These are phyloP conservation scores for Myripristis jacobus DNA, from an alignment of 2,797 vertebrate genomes.

Conservation along the genomic window DNA sequence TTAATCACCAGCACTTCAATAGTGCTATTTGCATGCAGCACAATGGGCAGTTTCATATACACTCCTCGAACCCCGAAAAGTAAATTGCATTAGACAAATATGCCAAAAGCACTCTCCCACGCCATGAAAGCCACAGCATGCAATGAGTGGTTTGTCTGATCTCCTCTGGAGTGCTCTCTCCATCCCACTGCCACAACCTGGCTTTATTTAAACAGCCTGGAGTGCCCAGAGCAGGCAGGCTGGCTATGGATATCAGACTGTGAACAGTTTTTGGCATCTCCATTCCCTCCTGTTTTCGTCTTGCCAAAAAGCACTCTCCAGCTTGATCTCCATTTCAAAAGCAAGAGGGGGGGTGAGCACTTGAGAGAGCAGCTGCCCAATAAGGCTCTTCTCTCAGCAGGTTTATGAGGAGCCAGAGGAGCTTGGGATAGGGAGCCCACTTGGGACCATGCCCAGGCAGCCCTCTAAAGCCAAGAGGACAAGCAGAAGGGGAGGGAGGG, in stretches of 20 bases:
- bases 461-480: conserved; percentile 20
- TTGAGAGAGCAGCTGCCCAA: conserved; percentile 65
- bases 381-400: conserved; percentile 50
- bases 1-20: conserved; percentile 19
- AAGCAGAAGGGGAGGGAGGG: background rate
- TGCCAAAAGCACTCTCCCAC: conserved; percentile 33
- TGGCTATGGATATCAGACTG: conserved; percentile 53
- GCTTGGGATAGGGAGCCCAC: conserved; percentile 45
- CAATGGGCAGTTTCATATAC: conserved; percentile 29
- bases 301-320: conserved; percentile 62
- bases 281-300: conserved; percentile 45
- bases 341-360: conserved; percentile 31
- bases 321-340: conserved; percentile 77
- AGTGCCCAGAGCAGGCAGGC: conserved; percentile 34
- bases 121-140: conserved; percentile 48
- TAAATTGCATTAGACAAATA: conserved; percentile 20
- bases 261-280: conserved; percentile 55
- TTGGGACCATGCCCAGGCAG: conserved; percentile 47
- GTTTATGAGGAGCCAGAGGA: conserved; percentile 52
- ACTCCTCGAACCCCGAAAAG: conserved; percentile 25
- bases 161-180: conserved; percentile 53
- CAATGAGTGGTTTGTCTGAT: conserved; percentile 52
- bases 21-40: conserved; percentile 33
- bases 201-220: conserved; percentile 58
- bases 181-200: conserved; percentile 57